phyloP scores from a whole-genome alignment of 2,888 invertebrate genomes.

The Stenodema calcarata region DNA sequence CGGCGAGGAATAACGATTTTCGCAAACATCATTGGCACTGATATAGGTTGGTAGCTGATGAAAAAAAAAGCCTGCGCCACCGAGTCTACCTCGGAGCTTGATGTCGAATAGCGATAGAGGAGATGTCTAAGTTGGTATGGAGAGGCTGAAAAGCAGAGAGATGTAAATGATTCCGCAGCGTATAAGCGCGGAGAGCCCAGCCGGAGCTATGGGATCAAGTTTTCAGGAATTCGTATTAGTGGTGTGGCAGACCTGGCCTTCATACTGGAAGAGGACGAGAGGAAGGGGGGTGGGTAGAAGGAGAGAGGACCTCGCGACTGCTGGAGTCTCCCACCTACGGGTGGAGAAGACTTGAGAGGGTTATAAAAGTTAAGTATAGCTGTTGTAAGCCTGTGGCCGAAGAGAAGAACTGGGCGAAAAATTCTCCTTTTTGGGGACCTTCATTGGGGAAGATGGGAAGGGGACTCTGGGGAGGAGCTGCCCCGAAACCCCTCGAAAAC shows the following conservation, averaged over 20 bases:
- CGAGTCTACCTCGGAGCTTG: no score
- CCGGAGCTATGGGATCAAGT: slow-evolving; percentile 46
- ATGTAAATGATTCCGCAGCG: slow-evolving; percentile 22
- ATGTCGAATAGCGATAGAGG: not conserved
- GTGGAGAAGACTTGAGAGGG: slow-evolving; percentile 9
- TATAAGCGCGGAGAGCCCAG: slow-evolving; percentile 19
- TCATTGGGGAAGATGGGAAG: not conserved
- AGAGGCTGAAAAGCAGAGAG: not conserved
- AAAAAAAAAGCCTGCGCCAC: no score
- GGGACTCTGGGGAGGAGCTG: not conserved
- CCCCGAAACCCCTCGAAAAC: slow-evolving; percentile 7
- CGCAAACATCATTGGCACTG: not conserved
- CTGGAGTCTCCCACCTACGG: slow-evolving; percentile 21
- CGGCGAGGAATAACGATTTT: no score
- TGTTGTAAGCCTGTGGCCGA: not conserved
- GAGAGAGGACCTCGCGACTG: slow-evolving; percentile 19
- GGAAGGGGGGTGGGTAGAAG: not conserved
- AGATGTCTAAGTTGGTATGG: not conserved
- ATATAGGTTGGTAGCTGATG: not conserved
- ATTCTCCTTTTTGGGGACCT: slow-evolving; percentile 29
- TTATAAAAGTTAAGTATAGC: slow-evolving; percentile 40
- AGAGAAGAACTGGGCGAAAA: slow-evolving; percentile 21
- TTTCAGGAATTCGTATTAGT: slow-evolving; percentile 48
- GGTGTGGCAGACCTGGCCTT: slow-evolving; percentile 42
- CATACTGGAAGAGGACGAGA: not conserved